phyloP scores from a whole-genome alignment of 2,888 invertebrate genomes.

The Meiosimyza platycephala region DNA sequence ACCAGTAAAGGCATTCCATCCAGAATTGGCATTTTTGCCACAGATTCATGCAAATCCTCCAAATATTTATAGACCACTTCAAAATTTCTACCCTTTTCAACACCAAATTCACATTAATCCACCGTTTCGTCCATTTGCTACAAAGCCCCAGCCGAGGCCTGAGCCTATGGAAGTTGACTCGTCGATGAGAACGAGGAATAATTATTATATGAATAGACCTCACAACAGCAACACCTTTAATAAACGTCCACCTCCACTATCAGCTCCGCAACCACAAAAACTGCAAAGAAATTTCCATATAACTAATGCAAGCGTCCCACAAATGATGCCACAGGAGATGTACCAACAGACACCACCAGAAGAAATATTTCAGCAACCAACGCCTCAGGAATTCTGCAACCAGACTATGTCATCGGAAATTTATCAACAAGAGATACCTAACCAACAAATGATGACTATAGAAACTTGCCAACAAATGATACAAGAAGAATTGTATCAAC shows the following conservation, averaged over 20 bases:
- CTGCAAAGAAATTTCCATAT: slow-evolving; percentile 20
- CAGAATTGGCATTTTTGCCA: background rate
- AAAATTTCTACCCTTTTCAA: background rate
- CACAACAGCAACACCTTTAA: background rate
- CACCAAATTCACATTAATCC: background rate
- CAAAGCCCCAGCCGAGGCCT: slow-evolving; percentile 23
- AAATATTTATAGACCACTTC: background rate
- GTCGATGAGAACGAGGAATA: background rate
- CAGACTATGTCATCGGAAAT: too few relatives aligned
- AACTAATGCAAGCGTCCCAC: background rate
- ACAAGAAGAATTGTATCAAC: too few relatives aligned
- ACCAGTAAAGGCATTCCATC: background rate
- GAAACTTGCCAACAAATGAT: too few relatives aligned
- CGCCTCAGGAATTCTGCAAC: too few relatives aligned
- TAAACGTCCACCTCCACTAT: slow-evolving; percentile 16
- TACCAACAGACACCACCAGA: too few relatives aligned
- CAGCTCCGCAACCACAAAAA: background rate
- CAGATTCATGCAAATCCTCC: background rate
- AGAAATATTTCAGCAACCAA: too few relatives aligned
- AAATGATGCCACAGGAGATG: too few relatives aligned
- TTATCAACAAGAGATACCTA: too few relatives aligned
- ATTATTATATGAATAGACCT: slow-evolving; percentile 25
- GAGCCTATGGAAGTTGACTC: slow-evolving; percentile 27
- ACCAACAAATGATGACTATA: too few relatives aligned
- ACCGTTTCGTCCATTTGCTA: background rate